Percentiles rank a stretch among this genome's conserved stretches.
Evolutionary conservation across 2,797 vertebrate genomes (phyloP).

Genomic region (Sebastes kiyomatsui): DNA sequence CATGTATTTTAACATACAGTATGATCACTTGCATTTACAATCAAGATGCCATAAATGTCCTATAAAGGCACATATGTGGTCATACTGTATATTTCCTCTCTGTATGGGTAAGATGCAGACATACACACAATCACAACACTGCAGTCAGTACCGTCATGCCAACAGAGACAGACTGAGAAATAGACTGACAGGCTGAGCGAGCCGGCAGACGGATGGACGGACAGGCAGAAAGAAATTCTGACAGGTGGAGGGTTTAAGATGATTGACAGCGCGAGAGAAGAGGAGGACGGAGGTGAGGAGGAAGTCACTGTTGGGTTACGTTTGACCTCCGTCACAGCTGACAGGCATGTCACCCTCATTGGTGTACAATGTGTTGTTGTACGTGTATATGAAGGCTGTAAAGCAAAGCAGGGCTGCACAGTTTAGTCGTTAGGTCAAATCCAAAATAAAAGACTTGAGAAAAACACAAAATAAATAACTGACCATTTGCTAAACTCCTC

Average conservation of each 20-base stretch:
- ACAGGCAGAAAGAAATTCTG: neutral
- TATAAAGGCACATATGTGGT: neutral
- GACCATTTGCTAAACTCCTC: neutral
- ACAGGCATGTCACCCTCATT: neutral
- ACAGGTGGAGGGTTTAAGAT: slow-evolving; percentile 31
- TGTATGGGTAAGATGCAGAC: neutral
- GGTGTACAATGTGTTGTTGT: neutral
- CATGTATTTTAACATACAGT: neutral
- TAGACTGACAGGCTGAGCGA: slow-evolving; percentile 5
- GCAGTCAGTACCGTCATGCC: slow-evolving; percentile 7
- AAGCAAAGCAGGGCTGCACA: neutral
- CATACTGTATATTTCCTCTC: neutral
- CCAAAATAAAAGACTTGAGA: neutral
- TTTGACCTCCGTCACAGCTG: slow-evolving; percentile 24
- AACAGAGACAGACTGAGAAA: neutral
- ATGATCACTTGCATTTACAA: neutral
- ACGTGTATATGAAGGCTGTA: neutral
- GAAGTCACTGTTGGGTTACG: neutral
- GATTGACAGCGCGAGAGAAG: slow-evolving; percentile 29
- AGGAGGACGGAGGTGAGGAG: slow-evolving; percentile 16
- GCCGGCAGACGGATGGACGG: neutral
- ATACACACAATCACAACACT: neutral
- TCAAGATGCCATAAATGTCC: neutral
- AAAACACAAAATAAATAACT: neutral
- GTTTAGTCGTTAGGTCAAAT: neutral